Conservation (phyloP, 2,797 vertebrate species). For the Catostomus latipinnis region DNA sequence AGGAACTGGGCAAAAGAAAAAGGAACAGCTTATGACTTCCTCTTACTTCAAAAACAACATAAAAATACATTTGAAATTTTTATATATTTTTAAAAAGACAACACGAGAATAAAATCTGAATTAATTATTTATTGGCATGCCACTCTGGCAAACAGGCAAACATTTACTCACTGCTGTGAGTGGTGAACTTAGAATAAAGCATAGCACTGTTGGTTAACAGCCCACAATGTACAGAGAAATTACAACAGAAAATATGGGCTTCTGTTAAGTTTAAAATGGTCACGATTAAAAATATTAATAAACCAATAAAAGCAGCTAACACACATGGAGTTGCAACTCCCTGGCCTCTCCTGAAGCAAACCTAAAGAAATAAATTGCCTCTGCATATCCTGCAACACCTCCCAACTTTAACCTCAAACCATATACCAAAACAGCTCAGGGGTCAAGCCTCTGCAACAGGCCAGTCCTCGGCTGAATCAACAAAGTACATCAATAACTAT, state of each 20-base stretch:
- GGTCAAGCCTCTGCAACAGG: constrained; percentile 76
- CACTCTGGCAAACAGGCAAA: constrained; percentile 65
- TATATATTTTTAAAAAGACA: constrained; percentile 46
- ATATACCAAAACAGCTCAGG: constrained; percentile 75
- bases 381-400: constrained; percentile 69
- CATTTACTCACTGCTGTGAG: constrained; percentile 69
- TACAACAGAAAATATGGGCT: constrained; percentile 72
- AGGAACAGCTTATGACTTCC: no score
- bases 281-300: constrained; percentile 76
- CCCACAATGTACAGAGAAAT: constrained; percentile 66
- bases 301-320: constrained; percentile 65
- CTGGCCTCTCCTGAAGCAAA: constrained; percentile 59
- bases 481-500: constrained; percentile 77
- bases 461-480: constrained; percentile 73
- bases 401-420: constrained; percentile 74
- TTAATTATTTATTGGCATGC: constrained; percentile 61
- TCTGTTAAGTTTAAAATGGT: constrained; percentile 69
- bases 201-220: constrained; percentile 62
- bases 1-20: background rate
- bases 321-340: constrained; percentile 46
- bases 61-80: no score
- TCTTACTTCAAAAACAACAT: no score
- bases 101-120: constrained; percentile 54
- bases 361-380: constrained; percentile 69
- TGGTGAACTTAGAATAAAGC: constrained; percentile 69